Base-by-base conservation (phyloP, 2,113 vertebrate species). In the Megalops atlanticus region DNA sequence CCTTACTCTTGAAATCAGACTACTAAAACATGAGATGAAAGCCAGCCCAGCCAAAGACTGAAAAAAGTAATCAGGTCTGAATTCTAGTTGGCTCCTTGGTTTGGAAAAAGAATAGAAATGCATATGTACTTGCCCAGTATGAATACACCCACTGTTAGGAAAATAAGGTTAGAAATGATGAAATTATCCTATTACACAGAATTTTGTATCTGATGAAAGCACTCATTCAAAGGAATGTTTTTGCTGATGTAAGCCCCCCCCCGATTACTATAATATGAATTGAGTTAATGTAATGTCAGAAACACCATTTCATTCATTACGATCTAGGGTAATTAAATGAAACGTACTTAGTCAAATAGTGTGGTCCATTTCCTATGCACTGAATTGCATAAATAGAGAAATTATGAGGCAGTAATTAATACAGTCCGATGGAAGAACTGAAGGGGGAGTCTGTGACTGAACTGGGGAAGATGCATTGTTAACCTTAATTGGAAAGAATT, bases 401-500 rank as follows among this genome's bases (percentile, higher is more conserved):
- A 40, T 54, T 71, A 54, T 71, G 64, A 31, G 43, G 33, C 18
- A 35, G 21, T 80, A 68, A 80, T 84, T 77, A 77, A 49, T 80
- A 38, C 14, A 33, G 27, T 75, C 21, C 31, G 3, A 18, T 12
- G 31, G 71, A 52, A 49, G 43, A 36, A 76, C 54, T 35, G 36
- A 77, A 38, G 24, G n/a, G 54, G 3, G 52, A 40, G 8, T n/a
- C 68, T 31, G 18, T 58, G 68, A 73, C 49, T 76, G 40, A 54
- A 49, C 58, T 47, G 47, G 38, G 76, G 54, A 71, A 39, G 71
- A 79, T 52, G 54, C 41, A 75, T 40, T 75, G 71, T 76, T 82
- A 12, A 45, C 24, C 79, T 41, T 78, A 84, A 82, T 81, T 58
- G 73, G 43, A 78, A 72, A 76, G 49, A 76, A 86, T 81, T 58